A percentile compares a stretch with the other conserved stretches of the same genome.
These are phyloP conservation scores for Drosophila oshimai DNA, from an alignment of 1,140 invertebrate species.

Conservation along the genomic window DNA sequence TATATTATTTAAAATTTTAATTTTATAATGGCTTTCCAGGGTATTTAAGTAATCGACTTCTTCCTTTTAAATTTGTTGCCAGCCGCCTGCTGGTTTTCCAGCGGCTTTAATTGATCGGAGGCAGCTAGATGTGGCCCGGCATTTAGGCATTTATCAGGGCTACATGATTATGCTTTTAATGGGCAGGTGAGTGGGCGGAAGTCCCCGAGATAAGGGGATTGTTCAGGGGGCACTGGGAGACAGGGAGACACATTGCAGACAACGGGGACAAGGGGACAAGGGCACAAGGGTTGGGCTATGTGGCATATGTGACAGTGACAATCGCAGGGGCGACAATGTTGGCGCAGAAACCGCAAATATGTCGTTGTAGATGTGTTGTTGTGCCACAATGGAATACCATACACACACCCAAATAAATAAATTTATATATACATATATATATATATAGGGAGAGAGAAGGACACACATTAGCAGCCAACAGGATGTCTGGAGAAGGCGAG, in stretches of 20 bases:
- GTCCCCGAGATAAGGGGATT: constrained; percentile 23
- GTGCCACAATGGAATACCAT: constrained; percentile 31
- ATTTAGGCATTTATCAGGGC: constrained; percentile 71
- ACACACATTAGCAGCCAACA: constrained; percentile 59
- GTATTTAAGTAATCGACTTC: not conserved
- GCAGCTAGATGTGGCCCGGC: constrained; percentile 19
- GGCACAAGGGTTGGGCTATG: constrained; percentile 16
- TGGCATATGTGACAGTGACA: constrained; percentile 73
- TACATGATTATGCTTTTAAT: constrained; percentile 78
- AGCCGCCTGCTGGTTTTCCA: constrained; percentile 7
- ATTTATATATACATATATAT: not conserved
- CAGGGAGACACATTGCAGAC: constrained; percentile 16
- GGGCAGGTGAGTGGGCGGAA: constrained; percentile 31
- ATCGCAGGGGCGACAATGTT: constrained; percentile 69
- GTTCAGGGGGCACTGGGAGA: not conserved
- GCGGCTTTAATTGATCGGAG: constrained; percentile 72
- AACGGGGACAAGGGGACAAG: too few species aligned
- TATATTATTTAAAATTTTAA: not conserved
- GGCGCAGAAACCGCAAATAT: constrained; percentile 77
- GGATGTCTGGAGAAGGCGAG: constrained; percentile 57
- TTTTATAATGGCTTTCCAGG: not conserved
- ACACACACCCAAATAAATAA: not conserved
- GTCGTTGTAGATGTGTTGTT: constrained; percentile 48
- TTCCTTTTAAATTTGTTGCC: not conserved
- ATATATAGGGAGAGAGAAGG: constrained; percentile 8